These are phyloP conservation scores for Oreortyx pictus DNA, from an alignment of 2,797 vertebrate genomes.

Conservation along the genomic window DNA sequence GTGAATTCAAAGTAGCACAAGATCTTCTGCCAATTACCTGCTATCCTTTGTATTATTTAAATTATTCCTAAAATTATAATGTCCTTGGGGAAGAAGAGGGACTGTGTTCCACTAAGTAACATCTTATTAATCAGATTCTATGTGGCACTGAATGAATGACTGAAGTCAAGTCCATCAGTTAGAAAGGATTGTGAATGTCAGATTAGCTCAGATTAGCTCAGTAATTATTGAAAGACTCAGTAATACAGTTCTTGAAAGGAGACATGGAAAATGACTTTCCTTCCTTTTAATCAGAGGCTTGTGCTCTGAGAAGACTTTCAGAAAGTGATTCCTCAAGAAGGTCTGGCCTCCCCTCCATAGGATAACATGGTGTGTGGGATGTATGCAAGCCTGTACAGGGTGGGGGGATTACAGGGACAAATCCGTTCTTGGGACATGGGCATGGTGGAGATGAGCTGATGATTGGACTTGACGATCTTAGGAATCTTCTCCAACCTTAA, in stretches of 20 bases:
- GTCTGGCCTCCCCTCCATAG: neutral
- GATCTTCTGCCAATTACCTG: slow-evolving; percentile 2
- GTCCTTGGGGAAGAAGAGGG: slow-evolving; percentile 40
- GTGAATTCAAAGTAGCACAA: neutral
- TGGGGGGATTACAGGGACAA: neutral
- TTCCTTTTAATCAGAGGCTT: slow-evolving; percentile 29
- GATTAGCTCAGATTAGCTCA: slow-evolving; percentile 61
- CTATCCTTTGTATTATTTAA: slow-evolving; percentile 21
- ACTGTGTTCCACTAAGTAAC: slow-evolving; percentile 36
- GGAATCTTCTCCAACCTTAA: too few relatives aligned
- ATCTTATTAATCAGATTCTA: slow-evolving; percentile 48
- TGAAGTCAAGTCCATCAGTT: slow-evolving; percentile 23
- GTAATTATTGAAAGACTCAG: slow-evolving; percentile 62
- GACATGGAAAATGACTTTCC: slow-evolving; percentile 24
- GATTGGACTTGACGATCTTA: too few relatives aligned
- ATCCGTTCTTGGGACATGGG: too few relatives aligned
- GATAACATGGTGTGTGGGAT: accelerated
- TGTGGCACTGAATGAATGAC: slow-evolving; percentile 6
- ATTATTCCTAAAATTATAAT: slow-evolving; percentile 8
- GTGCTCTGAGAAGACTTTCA: neutral
- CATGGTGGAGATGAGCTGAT: too few relatives aligned
- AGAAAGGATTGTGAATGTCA: slow-evolving; percentile 52
- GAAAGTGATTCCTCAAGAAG: neutral
- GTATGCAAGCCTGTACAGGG: too few relatives aligned
- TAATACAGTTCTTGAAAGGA: slow-evolving; percentile 15